Percentiles rank a stretch among this genome's conserved stretches.
phyloP scores from a whole-genome alignment of 1,140 invertebrate species.

The Lutraria rhynchaena region DNA sequence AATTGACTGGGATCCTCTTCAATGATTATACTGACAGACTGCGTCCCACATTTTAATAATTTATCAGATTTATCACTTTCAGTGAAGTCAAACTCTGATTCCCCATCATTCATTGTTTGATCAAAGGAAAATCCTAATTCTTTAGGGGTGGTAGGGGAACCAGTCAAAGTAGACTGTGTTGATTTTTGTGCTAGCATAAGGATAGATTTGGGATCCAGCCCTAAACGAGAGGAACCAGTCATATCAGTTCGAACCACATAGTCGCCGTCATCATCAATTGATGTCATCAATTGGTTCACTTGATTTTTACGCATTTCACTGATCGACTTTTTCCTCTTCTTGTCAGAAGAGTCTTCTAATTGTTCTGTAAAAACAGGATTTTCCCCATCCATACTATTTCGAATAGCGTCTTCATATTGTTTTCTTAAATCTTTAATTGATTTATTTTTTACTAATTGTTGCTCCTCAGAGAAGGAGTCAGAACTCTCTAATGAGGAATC shows the following conservation, averaged over 20 bases:
- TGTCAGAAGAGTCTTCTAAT: not conserved
- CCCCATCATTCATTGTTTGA: slow-evolving; percentile 24
- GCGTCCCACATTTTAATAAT: not conserved
- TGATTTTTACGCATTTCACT: slow-evolving; percentile 24
- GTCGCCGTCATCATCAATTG: slow-evolving; percentile 40
- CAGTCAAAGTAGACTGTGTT: slow-evolving; percentile 27
- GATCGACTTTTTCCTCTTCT: not conserved
- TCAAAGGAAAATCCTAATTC: slow-evolving; percentile 46
- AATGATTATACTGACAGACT: slow-evolving; percentile 44
- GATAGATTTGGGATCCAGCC: slow-evolving; percentile 3
- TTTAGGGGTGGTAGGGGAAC: slow-evolving; percentile 29
- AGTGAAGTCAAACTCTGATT: slow-evolving; percentile 36
- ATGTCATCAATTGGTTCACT: slow-evolving; percentile 17
- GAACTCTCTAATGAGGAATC: slow-evolving; percentile 42
- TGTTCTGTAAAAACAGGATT: slow-evolving; percentile 31
- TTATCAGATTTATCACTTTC: not conserved
- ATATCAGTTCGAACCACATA: slow-evolving; percentile 6
- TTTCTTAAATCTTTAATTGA: slow-evolving; percentile 41
- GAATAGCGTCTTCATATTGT: slow-evolving; percentile 40
- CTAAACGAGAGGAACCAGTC: not conserved
- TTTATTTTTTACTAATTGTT: slow-evolving; percentile 12
- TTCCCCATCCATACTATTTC: slow-evolving; percentile 32
- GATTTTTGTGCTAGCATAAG: slow-evolving; percentile 40
- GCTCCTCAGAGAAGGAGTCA: slow-evolving; percentile 7
- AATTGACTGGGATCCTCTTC: slow-evolving; percentile 12